phyloP scores from a whole-genome alignment of 1,140 invertebrate species.

The Parasteatoda tepidariorum region DNA sequence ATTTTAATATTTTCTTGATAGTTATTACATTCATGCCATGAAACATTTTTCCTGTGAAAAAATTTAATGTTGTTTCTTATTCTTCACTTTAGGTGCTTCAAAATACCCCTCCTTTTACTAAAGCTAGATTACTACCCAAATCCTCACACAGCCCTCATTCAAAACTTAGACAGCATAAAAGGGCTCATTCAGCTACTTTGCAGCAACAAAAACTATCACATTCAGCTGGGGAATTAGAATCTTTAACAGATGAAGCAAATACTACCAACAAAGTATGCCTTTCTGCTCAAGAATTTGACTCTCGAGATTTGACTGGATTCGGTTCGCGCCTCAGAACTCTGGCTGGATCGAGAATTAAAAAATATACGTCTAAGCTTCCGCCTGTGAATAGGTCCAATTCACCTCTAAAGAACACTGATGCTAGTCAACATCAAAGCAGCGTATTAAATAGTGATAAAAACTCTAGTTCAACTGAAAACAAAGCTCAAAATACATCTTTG shows the following conservation, averaged over 20 bases:
- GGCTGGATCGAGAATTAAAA: neutral
- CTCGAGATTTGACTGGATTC: neutral
- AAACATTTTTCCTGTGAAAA: too few species aligned
- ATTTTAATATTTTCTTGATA: too few species aligned
- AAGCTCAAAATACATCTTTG: neutral
- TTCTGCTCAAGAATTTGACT: slow-evolving; percentile 47
- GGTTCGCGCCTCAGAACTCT: neutral
- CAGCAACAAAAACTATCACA: slow-evolving; percentile 36
- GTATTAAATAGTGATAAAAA: neutral
- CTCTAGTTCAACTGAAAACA: neutral
- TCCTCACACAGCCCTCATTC: slow-evolving; percentile 7
- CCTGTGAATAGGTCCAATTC: neutral
- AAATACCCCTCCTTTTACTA: too few species aligned
- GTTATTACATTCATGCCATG: too few species aligned
- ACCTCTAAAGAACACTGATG: neutral
- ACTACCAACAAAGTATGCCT: slow-evolving; percentile 16
- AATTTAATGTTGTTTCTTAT: too few species aligned
- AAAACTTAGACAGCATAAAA: slow-evolving; percentile 11
- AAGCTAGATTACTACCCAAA: neutral
- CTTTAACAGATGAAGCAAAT: slow-evolving; percentile 25
- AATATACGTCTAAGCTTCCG: neutral
- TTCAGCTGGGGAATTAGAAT: slow-evolving; percentile 46
- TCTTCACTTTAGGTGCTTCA: too few species aligned
- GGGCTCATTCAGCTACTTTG: slow-evolving; percentile 4
- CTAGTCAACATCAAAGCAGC: neutral